Evolutionary conservation across 2,113 vertebrate species (phyloP).

Genomic region (Cranoglanis bouderius): DNA sequence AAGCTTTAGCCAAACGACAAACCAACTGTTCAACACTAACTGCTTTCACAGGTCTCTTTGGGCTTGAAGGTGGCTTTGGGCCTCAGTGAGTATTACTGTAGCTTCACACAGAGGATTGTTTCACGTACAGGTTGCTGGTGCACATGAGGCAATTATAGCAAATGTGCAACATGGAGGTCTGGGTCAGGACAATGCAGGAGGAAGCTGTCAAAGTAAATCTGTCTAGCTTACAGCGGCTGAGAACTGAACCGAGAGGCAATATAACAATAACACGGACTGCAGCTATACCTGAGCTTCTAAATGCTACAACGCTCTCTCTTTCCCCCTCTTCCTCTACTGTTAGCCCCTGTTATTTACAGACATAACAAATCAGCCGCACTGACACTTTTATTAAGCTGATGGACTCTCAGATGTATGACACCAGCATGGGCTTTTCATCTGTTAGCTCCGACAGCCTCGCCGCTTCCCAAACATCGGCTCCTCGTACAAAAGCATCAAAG

Average conservation of each 20-base stretch:
- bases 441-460: conserved; percentile 47
- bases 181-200: conserved; percentile 5
- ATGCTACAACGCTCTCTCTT: background rate
- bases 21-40: background rate
- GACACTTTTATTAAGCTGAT: conserved; percentile 61
- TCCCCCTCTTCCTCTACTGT: conserved; percentile 30
- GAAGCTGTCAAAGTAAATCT: conserved; percentile 14
- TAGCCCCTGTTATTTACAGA: conserved; percentile 55
- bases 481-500: conserved; percentile 43
- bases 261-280: conserved; percentile 18
- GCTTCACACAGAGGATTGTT: background rate
- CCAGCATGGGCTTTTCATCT: conserved; percentile 51
- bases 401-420: conserved; percentile 58
- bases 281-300: conserved; percentile 32
- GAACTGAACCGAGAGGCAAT: conserved; percentile 19
- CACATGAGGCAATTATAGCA: conserved; percentile 4
- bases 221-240: background rate
- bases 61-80: background rate
- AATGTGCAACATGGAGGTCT: conserved; percentile 10
- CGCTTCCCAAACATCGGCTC: conserved; percentile 38
- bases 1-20: conserved; percentile 34
- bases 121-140: background rate
- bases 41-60: background rate
- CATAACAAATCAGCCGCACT: conserved; percentile 52
- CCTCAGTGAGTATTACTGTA: background rate